These are phyloP conservation scores for Cyrtonyx montezumae DNA, from an alignment of 2,113 vertebrate genomes.

Conservation along the genomic window DNA sequence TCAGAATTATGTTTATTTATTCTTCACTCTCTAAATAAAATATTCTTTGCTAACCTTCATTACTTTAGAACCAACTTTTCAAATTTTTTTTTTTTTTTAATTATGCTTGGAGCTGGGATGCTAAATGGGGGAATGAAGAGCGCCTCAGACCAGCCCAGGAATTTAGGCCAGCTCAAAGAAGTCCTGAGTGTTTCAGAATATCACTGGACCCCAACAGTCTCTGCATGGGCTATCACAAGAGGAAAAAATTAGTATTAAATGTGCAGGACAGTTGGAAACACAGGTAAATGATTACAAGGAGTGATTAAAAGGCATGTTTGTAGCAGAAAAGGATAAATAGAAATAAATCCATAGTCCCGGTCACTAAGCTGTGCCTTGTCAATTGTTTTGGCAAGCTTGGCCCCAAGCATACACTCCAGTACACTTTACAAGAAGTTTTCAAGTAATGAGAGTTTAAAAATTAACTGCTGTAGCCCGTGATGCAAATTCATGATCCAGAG, in stretches of 20 bases:
- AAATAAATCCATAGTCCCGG: background rate
- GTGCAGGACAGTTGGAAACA: background rate
- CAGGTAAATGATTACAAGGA: constrained; percentile 6
- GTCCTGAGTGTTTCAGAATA: background rate
- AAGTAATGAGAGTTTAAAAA: constrained; percentile 60
- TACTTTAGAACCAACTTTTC: background rate
- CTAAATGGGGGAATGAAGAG: background rate
- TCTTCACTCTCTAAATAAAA: background rate
- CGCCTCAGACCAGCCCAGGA: background rate
- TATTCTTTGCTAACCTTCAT: background rate
- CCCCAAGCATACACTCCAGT: background rate
- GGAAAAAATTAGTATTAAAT: accelerated
- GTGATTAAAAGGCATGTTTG: background rate
- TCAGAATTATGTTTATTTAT: constrained; percentile 15
- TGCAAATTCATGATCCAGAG: background rate
- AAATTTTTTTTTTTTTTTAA: background rate
- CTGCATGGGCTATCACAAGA: accelerated
- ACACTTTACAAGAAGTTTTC: constrained; percentile 40
- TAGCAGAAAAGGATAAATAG: background rate
- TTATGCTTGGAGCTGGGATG: background rate
- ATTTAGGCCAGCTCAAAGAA: background rate
- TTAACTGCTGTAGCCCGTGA: constrained; percentile 44
- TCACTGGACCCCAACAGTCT: accelerated
- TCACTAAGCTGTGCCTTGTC: background rate
- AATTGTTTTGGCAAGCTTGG: background rate